phyloP scores from a whole-genome alignment of 2,888 invertebrate species.

The Geophilus truncorum region DNA sequence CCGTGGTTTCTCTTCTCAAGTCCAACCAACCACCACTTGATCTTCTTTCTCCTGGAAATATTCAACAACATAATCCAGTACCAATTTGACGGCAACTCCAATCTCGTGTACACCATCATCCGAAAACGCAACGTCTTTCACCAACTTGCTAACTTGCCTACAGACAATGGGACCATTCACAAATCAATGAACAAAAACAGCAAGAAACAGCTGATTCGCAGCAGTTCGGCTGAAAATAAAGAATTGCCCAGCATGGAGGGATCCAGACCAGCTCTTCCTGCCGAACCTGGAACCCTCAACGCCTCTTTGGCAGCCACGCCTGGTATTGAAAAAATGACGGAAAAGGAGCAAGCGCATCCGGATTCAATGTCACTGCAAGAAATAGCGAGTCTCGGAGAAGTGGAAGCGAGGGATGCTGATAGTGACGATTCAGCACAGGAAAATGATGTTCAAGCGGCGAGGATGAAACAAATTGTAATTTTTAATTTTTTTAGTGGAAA shows the following conservation, averaged over 20 bases:
- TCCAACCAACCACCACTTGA: conserved; percentile 94
- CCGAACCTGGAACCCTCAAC: conserved; percentile 86
- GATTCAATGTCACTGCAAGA: conserved; percentile 47
- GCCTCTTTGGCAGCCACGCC: conserved; percentile 88
- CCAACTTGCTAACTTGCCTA: conserved; percentile 91
- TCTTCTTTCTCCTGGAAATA: conserved; percentile 96
- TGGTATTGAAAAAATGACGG: conserved; percentile 88
- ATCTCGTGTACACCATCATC: conserved; percentile 97
- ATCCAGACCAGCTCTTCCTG: conserved; percentile 73
- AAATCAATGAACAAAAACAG: conserved; percentile 56
- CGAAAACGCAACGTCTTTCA: conserved; percentile 98
- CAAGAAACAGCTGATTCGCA: conserved; percentile 41
- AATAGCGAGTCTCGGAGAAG: conserved; percentile 39
- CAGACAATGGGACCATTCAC: conserved; percentile 83
- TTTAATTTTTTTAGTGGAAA: too few relatives aligned
- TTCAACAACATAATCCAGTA: conserved; percentile 99
- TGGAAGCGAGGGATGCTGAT: conserved; percentile 28
- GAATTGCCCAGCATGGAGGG: conserved; percentile 63
- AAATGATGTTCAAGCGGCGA: conserved; percentile 25
- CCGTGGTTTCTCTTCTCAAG: conserved; percentile 98
- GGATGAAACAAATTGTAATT: conserved; percentile 33
- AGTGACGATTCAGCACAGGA: not conserved
- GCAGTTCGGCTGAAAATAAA: conserved; percentile 37
- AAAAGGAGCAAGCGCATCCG: conserved; percentile 85
- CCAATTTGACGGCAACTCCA: conserved; percentile 95